Percentiles rank a stretch among this genome's conserved stretches.
Conservation (phyloP, 2,113 vertebrate species). For the Castor canadensis region DNA sequence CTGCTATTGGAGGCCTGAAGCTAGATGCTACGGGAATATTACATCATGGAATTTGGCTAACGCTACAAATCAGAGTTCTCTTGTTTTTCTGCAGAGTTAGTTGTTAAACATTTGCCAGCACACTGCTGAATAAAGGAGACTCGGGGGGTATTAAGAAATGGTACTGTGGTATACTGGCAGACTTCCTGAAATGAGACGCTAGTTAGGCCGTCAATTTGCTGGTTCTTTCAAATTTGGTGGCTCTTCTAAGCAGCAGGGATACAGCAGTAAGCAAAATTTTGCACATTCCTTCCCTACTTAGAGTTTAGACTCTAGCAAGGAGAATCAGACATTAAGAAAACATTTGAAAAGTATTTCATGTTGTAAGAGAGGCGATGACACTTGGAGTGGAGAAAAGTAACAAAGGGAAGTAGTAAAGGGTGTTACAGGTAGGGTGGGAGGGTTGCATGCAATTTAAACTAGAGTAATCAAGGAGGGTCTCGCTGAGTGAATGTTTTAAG, state of each 20-base stretch:
- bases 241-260: background rate
- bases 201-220: background rate
- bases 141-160: background rate
- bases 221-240: background rate
- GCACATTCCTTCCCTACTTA: background rate
- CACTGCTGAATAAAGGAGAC: background rate
- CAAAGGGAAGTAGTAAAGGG: background rate
- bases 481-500: background rate
- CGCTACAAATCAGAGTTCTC: background rate
- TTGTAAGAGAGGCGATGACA: background rate
- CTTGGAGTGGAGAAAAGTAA: background rate
- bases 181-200: background rate
- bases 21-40: background rate
- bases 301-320: background rate
- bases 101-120: background rate
- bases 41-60: background rate
- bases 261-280: background rate
- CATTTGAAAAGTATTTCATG: background rate
- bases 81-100: background rate
- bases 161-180: too few relatives aligned
- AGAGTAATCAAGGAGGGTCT: background rate
- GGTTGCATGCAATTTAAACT: background rate
- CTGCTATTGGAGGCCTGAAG: background rate
- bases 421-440: background rate
- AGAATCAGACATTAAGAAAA: background rate